Conservation (phyloP, 2,888 invertebrate genomes). For the Pseudococcus longispinus region DNA sequence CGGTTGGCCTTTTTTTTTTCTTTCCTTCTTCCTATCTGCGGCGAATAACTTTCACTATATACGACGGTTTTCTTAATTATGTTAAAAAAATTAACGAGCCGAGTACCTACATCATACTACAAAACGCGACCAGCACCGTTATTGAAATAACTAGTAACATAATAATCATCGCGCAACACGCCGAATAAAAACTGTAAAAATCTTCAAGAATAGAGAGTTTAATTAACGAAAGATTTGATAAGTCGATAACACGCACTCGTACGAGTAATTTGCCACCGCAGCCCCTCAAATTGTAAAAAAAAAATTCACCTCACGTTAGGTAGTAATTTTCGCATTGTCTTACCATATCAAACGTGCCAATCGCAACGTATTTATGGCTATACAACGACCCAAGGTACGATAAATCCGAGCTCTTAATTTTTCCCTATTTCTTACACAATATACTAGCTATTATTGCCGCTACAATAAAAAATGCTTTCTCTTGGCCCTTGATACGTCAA, state of each 20-base stretch:
- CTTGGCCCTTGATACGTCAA: not conserved
- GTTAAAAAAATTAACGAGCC: conserved; percentile 26
- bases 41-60: not conserved
- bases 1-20: not conserved
- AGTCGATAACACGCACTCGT: conserved; percentile 28
- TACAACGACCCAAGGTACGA: too few relatives aligned
- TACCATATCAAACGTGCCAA: not conserved
- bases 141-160: conserved; percentile 29
- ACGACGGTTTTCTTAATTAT: conserved; percentile 34
- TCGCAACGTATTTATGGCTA: too few relatives aligned
- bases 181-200: conserved; percentile 42
- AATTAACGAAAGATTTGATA: conserved; percentile 44
- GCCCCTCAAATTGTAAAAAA: not conserved
- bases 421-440: not conserved
- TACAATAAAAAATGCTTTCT: conserved; percentile 31
- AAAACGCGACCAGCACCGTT: conserved; percentile 14
- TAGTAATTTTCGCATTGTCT: not conserved
- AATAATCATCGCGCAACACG: not conserved
- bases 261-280: not conserved
- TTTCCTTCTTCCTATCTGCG: not conserved
- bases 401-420: not conserved
- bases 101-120: not conserved
- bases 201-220: conserved; percentile 19
- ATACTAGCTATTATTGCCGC: not conserved
- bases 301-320: not conserved